Evolutionary conservation across 1,140 invertebrate genomes (phyloP).

Genomic region (Chrysoperla carnea): DNA sequence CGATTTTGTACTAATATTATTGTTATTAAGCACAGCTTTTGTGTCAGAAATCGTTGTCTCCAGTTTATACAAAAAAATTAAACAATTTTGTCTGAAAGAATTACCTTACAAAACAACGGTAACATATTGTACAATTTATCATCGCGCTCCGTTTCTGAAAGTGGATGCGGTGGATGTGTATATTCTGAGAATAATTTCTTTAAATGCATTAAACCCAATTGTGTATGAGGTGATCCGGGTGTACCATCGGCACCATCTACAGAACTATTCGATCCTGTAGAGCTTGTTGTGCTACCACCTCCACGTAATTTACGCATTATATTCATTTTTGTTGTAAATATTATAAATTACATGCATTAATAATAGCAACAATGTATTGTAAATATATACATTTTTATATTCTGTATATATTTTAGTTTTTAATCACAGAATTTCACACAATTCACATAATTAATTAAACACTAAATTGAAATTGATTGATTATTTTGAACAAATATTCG

Average conservation of each 20-base stretch:
- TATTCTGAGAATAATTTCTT: constrained; percentile 93
- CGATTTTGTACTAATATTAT: too few species aligned
- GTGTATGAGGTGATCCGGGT: constrained; percentile 54
- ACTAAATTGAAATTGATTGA: too few species aligned
- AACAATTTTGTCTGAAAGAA: constrained; percentile 1
- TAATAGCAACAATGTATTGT: too few species aligned
- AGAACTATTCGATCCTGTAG: constrained; percentile 25
- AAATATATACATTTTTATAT: too few species aligned
- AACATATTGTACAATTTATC: constrained; percentile 96
- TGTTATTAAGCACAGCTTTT: too few species aligned
- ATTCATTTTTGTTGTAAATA: constrained; percentile 37
- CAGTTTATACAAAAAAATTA: too few species aligned
- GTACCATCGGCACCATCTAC: constrained; percentile 28
- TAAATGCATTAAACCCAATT: constrained; percentile 84
- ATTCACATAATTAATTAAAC: too few species aligned
- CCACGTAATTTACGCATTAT: constrained; percentile 71
- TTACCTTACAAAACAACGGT: constrained; percentile 93
- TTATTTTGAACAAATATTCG: too few species aligned
- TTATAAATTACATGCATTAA: too few species aligned
- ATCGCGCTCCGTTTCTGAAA: constrained; percentile 71
- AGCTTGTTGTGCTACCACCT: constrained; percentile 21
- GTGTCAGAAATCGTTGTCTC: too few species aligned
- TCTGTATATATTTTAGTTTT: too few species aligned
- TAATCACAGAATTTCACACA: too few species aligned
- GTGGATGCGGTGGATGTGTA: constrained; percentile 63